Conservation (phyloP, 2,797 vertebrate species). For the Sebastes glaucus region DNA sequence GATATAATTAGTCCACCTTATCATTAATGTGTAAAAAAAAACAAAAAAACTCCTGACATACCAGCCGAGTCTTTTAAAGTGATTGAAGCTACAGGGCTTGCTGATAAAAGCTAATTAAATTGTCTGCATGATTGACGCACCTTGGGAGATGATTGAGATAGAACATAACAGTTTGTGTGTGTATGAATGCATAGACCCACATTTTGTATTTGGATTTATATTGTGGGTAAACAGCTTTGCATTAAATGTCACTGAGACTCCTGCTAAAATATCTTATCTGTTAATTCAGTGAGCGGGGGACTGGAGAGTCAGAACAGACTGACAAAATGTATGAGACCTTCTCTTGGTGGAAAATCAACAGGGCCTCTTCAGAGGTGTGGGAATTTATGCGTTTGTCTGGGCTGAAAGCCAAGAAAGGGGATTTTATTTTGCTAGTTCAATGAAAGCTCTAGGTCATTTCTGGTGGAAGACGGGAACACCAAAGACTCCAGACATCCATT, state of each 20-base stretch:
- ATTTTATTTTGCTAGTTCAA: conserved; percentile 15
- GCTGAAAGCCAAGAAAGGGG: conserved; percentile 2
- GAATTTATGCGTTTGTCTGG: conserved; percentile 4
- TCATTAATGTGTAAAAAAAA: not conserved
- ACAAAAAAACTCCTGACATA: not conserved
- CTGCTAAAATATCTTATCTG: not conserved
- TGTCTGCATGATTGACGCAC: conserved; percentile 31
- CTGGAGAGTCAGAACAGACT: not conserved
- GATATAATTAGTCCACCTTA: not conserved
- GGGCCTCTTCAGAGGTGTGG: not conserved
- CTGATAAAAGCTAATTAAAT: conserved; percentile 43
- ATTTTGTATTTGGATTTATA: not conserved
- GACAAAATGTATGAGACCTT: not conserved
- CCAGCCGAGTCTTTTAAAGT: not conserved
- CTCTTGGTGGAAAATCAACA: not conserved
- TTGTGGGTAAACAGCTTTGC: not conserved
- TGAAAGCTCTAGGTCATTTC: not conserved
- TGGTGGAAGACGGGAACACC: not conserved
- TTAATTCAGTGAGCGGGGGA: not conserved
- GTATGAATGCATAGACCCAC: not conserved
- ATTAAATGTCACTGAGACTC: not conserved
- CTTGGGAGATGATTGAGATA: not conserved
- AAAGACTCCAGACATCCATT: not conserved
- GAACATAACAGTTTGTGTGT: not conserved
- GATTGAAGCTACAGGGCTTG: conserved; percentile 1